Conservation (phyloP, 2,113 vertebrate genomes). For the Struthio camelus region DNA sequence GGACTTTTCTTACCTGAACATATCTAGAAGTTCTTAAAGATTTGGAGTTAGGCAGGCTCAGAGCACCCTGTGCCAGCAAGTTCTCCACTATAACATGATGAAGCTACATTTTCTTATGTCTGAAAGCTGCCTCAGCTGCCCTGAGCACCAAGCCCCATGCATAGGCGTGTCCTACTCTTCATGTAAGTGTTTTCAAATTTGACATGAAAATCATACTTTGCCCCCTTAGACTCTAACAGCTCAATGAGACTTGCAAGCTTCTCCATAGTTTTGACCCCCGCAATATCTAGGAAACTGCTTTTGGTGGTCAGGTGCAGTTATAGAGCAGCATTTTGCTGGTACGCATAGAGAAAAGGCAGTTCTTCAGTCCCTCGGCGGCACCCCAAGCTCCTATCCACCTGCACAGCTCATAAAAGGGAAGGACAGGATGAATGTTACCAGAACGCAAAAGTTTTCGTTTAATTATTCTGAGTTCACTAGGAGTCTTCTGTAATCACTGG, state of each 20-base stretch:
- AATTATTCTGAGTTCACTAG: neutral
- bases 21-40: neutral
- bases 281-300: neutral
- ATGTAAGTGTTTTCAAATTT: neutral
- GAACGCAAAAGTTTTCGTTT: neutral
- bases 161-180: accelerated
- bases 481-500: neutral
- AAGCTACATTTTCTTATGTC: neutral
- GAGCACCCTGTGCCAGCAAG: neutral
- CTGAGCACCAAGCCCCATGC: neutral
- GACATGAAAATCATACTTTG: neutral
- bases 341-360: accelerated
- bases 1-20: neutral
- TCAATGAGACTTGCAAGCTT: neutral
- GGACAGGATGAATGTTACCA: neutral
- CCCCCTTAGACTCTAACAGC: neutral
- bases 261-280: neutral
- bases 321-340: neutral
- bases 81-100: neutral
- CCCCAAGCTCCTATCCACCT: neutral
- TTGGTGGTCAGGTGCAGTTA: neutral
- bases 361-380: neutral
- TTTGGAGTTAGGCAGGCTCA: neutral
- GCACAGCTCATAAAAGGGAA: neutral
- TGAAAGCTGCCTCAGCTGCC: neutral